Evolutionary conservation across 2,113 vertebrate genomes (phyloP).

Genomic region (Ranitomeya variabilis): DNA sequence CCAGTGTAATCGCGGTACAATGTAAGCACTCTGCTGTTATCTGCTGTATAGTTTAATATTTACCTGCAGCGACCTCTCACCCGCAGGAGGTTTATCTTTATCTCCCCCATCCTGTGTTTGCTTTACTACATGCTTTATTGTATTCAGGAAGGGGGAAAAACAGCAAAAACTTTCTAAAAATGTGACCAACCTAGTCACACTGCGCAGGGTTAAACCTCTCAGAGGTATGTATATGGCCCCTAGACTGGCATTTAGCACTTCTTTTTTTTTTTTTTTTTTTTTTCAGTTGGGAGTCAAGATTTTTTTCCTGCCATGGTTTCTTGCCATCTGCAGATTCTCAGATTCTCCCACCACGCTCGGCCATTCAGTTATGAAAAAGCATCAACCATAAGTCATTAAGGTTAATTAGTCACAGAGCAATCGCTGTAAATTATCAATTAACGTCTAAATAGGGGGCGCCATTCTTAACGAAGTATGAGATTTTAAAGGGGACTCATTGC

Average conservation of each 20-base stretch:
- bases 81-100: background rate
- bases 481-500: background rate
- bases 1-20: background rate
- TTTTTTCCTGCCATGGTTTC: slow-evolving; percentile 14
- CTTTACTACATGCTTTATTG: background rate
- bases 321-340: slow-evolving; percentile 19
- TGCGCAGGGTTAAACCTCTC: background rate
- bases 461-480: background rate
- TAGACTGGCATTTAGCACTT: background rate
- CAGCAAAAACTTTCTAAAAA: background rate
- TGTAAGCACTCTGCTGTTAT: background rate
- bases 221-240: background rate
- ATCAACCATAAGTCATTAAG: background rate
- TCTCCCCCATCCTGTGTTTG: background rate
- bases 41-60: slow-evolving; percentile 39
- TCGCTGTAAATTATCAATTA: background rate
- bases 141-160: background rate
- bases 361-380: background rate
- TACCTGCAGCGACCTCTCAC: slow-evolving; percentile 48
- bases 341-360: background rate
- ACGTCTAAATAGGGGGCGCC: too few species aligned
- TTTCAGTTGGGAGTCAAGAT: background rate
- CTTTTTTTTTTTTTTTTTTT: background rate
- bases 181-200: too few species aligned
- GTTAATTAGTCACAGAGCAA: background rate